Conservation (phyloP, 2,888 invertebrate species). For the Eulithis testata region DNA sequence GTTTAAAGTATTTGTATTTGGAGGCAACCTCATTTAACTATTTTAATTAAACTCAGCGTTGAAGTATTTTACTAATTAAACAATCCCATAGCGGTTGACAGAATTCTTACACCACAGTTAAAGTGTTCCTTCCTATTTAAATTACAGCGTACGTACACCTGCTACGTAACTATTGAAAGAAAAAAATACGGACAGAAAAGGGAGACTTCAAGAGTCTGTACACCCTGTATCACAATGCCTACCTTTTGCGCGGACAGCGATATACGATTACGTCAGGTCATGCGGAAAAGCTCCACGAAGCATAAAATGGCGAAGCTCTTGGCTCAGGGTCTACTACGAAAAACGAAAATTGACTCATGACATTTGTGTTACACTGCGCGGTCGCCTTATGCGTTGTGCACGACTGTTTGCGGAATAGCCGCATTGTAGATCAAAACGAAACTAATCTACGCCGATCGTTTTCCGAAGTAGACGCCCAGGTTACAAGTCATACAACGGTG, state of each 20-base stretch:
- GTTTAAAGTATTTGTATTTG: constrained; percentile 6
- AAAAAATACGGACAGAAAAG: too few relatives aligned
- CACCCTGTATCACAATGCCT: neutral
- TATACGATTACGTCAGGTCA: neutral
- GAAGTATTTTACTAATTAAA: constrained; percentile 18
- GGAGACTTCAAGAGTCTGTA: too few relatives aligned
- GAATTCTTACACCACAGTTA: neutral
- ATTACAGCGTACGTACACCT: neutral
- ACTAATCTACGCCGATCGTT: constrained; percentile 8
- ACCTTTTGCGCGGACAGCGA: neutral
- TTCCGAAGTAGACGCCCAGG: neutral
- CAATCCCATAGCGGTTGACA: neutral
- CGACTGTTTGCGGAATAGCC: too few relatives aligned
- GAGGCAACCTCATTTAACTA: constrained; percentile 36
- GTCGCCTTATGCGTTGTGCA: too few relatives aligned
- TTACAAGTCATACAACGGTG: constrained; percentile 42
- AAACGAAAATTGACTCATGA: too few relatives aligned
- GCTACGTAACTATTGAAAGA: too few relatives aligned
- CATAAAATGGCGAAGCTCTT: constrained; percentile 24
- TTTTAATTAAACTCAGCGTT: constrained; percentile 36
- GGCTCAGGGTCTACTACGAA: neutral
- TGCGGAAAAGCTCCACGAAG: neutral
- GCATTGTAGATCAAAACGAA: too few relatives aligned
- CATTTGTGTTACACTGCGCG: too few relatives aligned
- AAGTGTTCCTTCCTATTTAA: neutral